phyloP scores from a whole-genome alignment of 2,797 vertebrate genomes.

The Stomatorhinus walkeri region DNA sequence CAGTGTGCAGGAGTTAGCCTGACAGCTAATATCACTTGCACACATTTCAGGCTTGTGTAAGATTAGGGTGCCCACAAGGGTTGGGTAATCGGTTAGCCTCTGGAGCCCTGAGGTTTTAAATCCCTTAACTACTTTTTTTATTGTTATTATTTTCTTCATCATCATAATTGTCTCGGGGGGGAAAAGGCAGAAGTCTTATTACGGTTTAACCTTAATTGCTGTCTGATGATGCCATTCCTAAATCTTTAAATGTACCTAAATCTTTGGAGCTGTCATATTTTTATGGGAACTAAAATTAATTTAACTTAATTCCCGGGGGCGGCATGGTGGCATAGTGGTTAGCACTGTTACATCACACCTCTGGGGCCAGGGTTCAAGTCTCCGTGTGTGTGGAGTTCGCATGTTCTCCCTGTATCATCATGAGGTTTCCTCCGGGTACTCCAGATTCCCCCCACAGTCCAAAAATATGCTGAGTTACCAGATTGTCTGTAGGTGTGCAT shows the following conservation, averaged over 20 bases:
- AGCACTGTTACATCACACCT: no score
- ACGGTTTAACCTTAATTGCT: neutral
- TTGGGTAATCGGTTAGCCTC: neutral
- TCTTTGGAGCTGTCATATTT: neutral
- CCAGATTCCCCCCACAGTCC: neutral
- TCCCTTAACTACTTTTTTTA: neutral
- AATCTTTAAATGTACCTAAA: neutral
- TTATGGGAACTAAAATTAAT: neutral
- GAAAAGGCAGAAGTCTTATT: neutral
- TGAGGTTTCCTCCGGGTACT: neutral
- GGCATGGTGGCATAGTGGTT: neutral
- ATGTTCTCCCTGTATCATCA: neutral
- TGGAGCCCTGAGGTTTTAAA: neutral
- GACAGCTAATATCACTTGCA: neutral
- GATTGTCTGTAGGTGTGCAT: neutral
- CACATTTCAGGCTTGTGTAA: neutral
- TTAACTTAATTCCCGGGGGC: neutral
- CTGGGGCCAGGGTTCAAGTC: no score
- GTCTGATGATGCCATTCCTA: neutral
- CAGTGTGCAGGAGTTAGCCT: neutral
- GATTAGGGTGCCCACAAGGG: neutral
- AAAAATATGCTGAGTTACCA: neutral
- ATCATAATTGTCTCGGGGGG: neutral
- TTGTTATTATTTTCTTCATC: neutral
- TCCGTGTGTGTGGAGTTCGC: neutral